Conservation (phyloP, 2,113 vertebrate genomes). For the Craseonycteris thonglongyai region DNA sequence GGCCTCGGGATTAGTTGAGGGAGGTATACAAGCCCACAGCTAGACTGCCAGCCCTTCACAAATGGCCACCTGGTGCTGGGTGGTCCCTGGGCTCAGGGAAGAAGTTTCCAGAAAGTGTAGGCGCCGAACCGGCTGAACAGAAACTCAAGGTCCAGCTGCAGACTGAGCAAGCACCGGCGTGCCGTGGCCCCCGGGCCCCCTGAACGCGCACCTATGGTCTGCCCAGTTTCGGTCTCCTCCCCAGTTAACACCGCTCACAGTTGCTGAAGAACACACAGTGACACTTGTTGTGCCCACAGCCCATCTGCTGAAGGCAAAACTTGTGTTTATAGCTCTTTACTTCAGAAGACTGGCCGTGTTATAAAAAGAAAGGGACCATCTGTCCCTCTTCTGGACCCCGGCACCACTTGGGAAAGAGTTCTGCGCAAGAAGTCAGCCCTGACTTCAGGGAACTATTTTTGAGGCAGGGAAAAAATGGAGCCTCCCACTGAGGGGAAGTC, state of each 20-base stretch:
- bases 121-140: neutral
- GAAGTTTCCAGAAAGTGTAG: neutral
- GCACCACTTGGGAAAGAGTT: conserved; percentile 51
- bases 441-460: conserved; percentile 54
- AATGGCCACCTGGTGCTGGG: neutral
- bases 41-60: neutral
- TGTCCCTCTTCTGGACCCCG: conserved; percentile 65
- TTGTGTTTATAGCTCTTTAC: conserved; percentile 62
- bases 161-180: neutral
- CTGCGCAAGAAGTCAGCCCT: conserved; percentile 40
- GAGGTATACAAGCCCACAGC: neutral
- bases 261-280: conserved; percentile 69
- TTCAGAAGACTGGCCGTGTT: conserved; percentile 57
- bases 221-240: conserved; percentile 34
- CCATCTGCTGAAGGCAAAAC: conserved; percentile 61
- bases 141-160: neutral
- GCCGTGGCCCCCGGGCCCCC: rapidly evolving
- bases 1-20: neutral
- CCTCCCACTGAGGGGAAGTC: neutral
- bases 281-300: conserved; percentile 67
- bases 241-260: conserved; percentile 40
- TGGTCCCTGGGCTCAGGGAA: neutral
- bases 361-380: conserved; percentile 70
- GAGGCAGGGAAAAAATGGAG: conserved; percentile 33
- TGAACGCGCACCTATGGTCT: neutral